phyloP scores from a whole-genome alignment of 2,113 vertebrate genomes.

The Pogonocichla stellata region DNA sequence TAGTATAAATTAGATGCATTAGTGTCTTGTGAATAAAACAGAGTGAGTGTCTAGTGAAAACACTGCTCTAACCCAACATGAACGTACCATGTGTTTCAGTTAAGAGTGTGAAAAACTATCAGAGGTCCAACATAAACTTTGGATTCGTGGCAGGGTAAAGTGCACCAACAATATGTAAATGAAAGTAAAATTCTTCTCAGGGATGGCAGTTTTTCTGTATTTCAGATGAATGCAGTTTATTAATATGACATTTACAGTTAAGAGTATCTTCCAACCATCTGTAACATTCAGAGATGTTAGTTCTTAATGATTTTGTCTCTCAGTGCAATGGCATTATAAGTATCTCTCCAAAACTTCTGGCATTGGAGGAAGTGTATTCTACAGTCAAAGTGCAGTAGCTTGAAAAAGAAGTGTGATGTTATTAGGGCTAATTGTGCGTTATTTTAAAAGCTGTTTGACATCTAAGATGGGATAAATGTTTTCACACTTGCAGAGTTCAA shows the following conservation, averaged over 20 bases:
- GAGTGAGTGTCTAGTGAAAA: neutral
- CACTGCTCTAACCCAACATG: neutral
- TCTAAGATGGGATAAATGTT: constrained; percentile 74
- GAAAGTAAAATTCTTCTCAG: neutral
- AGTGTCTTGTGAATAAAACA: neutral
- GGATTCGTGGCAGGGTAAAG: neutral
- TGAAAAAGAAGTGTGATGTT: constrained; percentile 45
- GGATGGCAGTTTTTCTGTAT: neutral
- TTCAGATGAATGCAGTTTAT: neutral
- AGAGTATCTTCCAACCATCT: neutral
- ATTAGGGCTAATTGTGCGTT: constrained; percentile 46
- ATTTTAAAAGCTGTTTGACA: constrained; percentile 55
- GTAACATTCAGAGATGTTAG: neutral
- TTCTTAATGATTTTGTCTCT: neutral
- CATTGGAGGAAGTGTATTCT: neutral
- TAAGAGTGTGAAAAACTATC: neutral
- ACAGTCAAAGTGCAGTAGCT: constrained; percentile 21
- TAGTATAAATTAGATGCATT: neutral
- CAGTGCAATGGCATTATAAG: neutral
- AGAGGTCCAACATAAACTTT: neutral
- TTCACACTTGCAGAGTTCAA: constrained; percentile 78
- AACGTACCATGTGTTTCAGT: neutral
- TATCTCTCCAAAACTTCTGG: neutral
- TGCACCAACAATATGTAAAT: neutral
- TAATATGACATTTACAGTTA: neutral